Base-by-base conservation (phyloP, 30 jellyfish, hydroid and myxozoan genomes). In the Mastigias papua region DNA sequence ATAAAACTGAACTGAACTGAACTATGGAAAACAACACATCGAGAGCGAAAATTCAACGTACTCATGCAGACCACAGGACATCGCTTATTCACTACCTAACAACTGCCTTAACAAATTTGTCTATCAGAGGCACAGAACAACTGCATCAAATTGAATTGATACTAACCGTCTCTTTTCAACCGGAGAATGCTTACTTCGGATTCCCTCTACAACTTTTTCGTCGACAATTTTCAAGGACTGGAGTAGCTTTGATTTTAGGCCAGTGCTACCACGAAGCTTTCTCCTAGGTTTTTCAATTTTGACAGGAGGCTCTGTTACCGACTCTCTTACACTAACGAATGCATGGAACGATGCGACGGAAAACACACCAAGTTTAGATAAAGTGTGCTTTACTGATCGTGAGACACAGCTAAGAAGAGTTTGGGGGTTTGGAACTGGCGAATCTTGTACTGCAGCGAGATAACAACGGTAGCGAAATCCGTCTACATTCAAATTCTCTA, bases 261-360 rank as follows among this genome's bases (percentile, higher is more conserved):
- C 93, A 8, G 81, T 74, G 57, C 78, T 50, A 37, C 92, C 87
- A 6, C 83, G 82, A 34, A 84, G 70, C 62, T 84, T 82, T 57
- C 97, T 80, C 46, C 89, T 75, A 34, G 88, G 22, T 60, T 94
- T 89, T 37, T 65, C 87, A 15, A 86, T 67, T 65, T 92, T 85
- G 29, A 35, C 95, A 3, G 95, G 89, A 17, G 96, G 92, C 1
- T 76, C 97, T 21, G 91, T 42, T 50, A 83, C 42, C 19, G 93
- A 75, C 32, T 86, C 93, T 71, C 94, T 30, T 23, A 84, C 97
- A 34, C 91, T 61, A 35, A 95, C 90, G 71, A 49, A 95, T 11
- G 99, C 97, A 87, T 89, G 95, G 69, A 95, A 95, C 9, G 99
- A 95, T 11, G 97, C 97, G 16, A 90, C 97, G 19, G 99, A 95